Percentiles rank a stretch among this genome's conserved stretches.
phyloP scores from a whole-genome alignment of 2,888 invertebrate genomes.

The Ernsta delagoae region DNA sequence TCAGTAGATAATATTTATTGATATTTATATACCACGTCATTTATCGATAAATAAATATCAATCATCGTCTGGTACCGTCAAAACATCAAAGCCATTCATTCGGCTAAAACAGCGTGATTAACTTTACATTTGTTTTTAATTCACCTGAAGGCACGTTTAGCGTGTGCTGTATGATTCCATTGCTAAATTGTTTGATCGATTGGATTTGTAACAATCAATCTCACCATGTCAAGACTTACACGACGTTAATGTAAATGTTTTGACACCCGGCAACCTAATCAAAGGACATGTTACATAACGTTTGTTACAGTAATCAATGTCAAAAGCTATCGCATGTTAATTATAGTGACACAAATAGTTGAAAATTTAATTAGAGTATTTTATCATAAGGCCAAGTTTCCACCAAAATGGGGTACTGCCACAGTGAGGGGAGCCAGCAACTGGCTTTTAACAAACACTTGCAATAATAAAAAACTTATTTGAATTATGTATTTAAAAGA shows the following conservation, averaged over 20 bases:
- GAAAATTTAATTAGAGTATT: neutral
- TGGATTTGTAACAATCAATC: slow-evolving; percentile 28
- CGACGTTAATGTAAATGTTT: slow-evolving; percentile 25
- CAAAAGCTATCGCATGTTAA: neutral
- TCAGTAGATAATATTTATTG: slow-evolving; percentile 1
- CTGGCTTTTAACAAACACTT: too few species aligned
- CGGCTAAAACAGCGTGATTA: slow-evolving; percentile 25
- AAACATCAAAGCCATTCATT: slow-evolving; percentile 16
- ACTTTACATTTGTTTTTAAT: slow-evolving; percentile 34
- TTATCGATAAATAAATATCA: slow-evolving; percentile 23
- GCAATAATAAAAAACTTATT: too few species aligned
- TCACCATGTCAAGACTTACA: slow-evolving; percentile 18
- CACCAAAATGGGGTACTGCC: too few species aligned
- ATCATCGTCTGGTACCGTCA: slow-evolving; percentile 28
- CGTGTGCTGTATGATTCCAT: slow-evolving; percentile 24
- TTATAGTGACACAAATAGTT: neutral
- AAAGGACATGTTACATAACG: slow-evolving; percentile 22
- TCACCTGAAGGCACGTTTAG: slow-evolving; percentile 19
- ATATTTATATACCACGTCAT: slow-evolving; percentile 1
- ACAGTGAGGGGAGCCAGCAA: too few species aligned
- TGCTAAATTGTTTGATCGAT: slow-evolving; percentile 35
- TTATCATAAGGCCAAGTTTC: too few species aligned
- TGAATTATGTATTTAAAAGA: too few species aligned
- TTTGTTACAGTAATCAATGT: neutral
- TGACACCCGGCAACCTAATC: slow-evolving; percentile 18